A percentile compares a stretch with the other conserved stretches of the same genome.
phyloP scores from a whole-genome alignment of 2,797 vertebrate genomes.

The Kryptopterus vitreolus region DNA sequence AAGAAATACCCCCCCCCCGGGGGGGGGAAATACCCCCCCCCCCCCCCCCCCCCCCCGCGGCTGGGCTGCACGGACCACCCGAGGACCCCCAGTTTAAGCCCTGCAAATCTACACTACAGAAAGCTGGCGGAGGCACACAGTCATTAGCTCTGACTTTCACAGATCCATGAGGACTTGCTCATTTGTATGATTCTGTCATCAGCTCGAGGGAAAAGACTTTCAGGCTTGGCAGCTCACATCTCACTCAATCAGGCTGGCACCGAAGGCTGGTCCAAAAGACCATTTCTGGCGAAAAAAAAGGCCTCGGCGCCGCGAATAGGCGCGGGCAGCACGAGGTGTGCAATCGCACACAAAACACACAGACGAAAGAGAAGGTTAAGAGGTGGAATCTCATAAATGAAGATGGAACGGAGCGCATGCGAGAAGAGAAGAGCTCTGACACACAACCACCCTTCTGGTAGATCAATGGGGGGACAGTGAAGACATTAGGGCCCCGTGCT shows the following conservation, averaged over 20 bases:
- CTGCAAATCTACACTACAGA: not conserved
- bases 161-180: conserved; percentile 10
- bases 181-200: conserved; percentile 39
- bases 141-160: conserved; percentile 33
- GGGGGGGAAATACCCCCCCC: not conserved
- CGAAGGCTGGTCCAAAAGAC: conserved; percentile 11
- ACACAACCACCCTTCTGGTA: not conserved
- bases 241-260: conserved; percentile 29
- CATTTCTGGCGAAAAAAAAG: conserved; percentile 17
- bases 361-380: not conserved
- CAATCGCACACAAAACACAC: conserved; percentile 31
- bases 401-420: not conserved
- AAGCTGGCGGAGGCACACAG: not conserved
- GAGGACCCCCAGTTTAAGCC: not conserved
- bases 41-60: no score
- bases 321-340: conserved; percentile 26
- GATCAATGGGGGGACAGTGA: conserved; percentile 14
- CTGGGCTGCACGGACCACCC: not conserved
- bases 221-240: conserved; percentile 27
- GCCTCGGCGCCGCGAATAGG: conserved; percentile 26
- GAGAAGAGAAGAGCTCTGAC: not conserved
- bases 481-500: conserved; percentile 20
- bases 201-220: conserved; percentile 32
- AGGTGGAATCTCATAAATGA: not conserved
- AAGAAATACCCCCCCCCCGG: not conserved